Evolutionary conservation across 2,113 vertebrate genomes (phyloP), one percentile per base, ranked within the genome.

Genomic region (Catharus fuscescens): DNA sequence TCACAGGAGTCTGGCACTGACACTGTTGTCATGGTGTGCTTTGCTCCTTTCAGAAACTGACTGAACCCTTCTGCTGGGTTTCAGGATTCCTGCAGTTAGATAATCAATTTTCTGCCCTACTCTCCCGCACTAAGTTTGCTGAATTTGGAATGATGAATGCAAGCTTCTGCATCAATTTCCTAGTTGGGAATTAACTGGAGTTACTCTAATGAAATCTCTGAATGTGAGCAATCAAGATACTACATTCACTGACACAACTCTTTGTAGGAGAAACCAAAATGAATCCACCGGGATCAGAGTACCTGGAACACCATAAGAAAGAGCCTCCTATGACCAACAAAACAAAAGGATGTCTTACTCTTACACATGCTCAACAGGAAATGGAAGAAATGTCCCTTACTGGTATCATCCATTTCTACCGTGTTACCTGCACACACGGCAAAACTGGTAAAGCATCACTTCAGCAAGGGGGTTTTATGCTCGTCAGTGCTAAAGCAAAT

Each of bases 401-500:
- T 82, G 32, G 14, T 71, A 60, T 40, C 31, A 60, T 61, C 86
- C 90, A 80, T 61, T 93, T 56, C 67, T 86, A 66, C 76, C 9
- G 32, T 88, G 91, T 81, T 44, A 95, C 78, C 78, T 88, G 94
- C 74, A 76, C 91, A 73, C 71, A 73, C 5, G 69, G 92, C 67
- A 50, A 95, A 70, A 64, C 19, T 62, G 76, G 83, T 67, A 77
- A 94, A 74, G 79, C 82, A 92, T 96, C 92, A 95, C 73, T 96
- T 90, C 91, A 96, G 96, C 93, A 62, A 81, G 28, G 73, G 90
- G 66, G 57, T 60, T 84, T 79, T 82, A 81, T 34, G 78, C 86
- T 95, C 62, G 83, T 81, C 47, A n/a, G 80, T 62, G 74, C 93
- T 81, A 95, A 96, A 94, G 96, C 96, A 97, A 97, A 97, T 96